These are phyloP conservation scores for Zaprionus inermis DNA, from an alignment of 1,140 invertebrate species.

Conservation along the genomic window DNA sequence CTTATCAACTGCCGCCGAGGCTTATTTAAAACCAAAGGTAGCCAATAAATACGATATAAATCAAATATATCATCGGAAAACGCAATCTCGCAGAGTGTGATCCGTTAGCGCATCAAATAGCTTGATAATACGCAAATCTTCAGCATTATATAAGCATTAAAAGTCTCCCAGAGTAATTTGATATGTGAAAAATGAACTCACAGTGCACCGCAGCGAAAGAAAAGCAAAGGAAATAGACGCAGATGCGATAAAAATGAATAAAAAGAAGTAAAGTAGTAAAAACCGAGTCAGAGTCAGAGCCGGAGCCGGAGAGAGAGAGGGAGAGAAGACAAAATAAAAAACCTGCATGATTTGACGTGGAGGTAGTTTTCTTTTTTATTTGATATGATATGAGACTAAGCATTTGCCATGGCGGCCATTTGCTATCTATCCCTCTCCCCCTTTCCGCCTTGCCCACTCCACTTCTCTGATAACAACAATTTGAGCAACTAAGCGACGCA, in stretches of 20 bases:
- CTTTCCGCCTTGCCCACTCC: not conserved
- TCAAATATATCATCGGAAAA: not conserved
- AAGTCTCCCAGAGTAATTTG: not conserved
- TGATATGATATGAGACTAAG: constrained; percentile 49
- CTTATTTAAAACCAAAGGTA: not conserved
- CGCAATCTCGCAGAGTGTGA: not conserved
- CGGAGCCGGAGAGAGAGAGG: not conserved
- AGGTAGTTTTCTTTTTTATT: constrained; percentile 33
- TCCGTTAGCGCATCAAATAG: not conserved
- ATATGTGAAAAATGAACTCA: not conserved
- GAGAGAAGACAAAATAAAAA: constrained; percentile 14
- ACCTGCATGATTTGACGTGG: constrained; percentile 38
- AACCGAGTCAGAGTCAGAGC: no score
- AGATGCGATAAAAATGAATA: constrained; percentile 5
- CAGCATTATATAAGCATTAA: constrained; percentile 3
- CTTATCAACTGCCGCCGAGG: not conserved
- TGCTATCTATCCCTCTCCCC: constrained; percentile 5
- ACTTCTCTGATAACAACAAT: constrained; percentile 69
- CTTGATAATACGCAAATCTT: not conserved
- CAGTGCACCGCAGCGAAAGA: not conserved
- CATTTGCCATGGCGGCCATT: constrained; percentile 5
- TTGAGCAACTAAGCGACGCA: constrained; percentile 74
- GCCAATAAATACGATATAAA: not conserved
- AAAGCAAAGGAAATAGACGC: constrained; percentile 7
- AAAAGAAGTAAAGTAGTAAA: not conserved